Evolutionary conservation across 2,888 invertebrate genomes (phyloP).

Genomic region (Blomia tropicalis): DNA sequence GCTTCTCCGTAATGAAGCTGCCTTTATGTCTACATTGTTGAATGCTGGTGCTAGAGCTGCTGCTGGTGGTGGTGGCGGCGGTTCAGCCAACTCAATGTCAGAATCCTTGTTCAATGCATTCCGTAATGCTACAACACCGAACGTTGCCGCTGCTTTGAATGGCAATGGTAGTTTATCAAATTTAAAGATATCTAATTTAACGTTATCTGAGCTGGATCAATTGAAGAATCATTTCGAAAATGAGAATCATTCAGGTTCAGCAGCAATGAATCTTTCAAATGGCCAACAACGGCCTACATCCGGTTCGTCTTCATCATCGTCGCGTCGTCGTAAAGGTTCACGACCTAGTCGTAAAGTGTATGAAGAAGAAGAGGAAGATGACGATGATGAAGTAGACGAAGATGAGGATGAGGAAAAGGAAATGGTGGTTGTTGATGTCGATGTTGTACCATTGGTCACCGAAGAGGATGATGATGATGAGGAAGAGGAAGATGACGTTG

Average conservation of each 20-base stretch:
- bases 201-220: not conserved
- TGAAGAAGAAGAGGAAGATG: not conserved
- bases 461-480: not conserved
- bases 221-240: not conserved
- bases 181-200: conserved; percentile 3
- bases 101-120: not conserved
- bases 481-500: not conserved
- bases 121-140: not conserved
- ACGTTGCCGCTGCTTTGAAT: not conserved
- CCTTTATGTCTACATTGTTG: not conserved
- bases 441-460: not conserved
- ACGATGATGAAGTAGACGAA: conserved; percentile 3
- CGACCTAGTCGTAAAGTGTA: not conserved
- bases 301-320: not conserved
- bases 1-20: not conserved
- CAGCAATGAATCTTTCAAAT: not conserved
- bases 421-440: not conserved
- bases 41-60: not conserved
- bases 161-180: conserved; percentile 11
- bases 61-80: not conserved
- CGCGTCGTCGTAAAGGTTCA: not conserved
- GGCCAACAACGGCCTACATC: not conserved
- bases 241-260: not conserved
- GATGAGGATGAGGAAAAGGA: not conserved
- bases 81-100: not conserved